phyloP scores from a whole-genome alignment of 2,113 vertebrate species.

The Prunella fulvescens region DNA sequence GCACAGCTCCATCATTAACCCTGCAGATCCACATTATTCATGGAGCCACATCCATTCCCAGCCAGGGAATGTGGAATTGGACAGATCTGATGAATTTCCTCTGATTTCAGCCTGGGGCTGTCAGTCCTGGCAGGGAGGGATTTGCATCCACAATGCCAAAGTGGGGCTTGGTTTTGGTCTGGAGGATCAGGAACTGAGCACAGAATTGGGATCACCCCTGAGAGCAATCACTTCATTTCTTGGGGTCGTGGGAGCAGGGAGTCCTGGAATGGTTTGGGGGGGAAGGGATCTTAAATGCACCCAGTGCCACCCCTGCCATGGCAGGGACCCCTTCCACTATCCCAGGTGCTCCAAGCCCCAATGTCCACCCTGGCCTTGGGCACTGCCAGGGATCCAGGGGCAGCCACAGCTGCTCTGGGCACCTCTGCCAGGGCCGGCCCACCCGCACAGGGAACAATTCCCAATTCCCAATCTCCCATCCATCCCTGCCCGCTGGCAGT shows the following conservation, averaged over 20 bases:
- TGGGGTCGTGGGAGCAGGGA: not conserved
- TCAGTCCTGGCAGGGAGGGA: not conserved
- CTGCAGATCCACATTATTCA: not conserved
- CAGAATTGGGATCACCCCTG: not conserved
- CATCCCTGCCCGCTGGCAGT: fast-evolving
- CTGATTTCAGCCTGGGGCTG: not conserved
- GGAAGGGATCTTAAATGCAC: fast-evolving
- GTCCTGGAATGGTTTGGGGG: not conserved
- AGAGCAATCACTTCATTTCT: not conserved
- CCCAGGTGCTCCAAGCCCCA: not conserved
- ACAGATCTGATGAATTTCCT: not conserved
- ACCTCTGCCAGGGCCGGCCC: not conserved
- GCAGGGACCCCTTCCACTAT: not conserved
- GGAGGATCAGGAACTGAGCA: not conserved
- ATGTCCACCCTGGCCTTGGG: fast-evolving
- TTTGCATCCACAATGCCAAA: not conserved
- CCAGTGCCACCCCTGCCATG: not conserved
- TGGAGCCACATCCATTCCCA: not conserved
- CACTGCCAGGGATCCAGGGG: not conserved
- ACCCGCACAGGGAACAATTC: not conserved
- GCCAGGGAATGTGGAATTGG: not conserved
- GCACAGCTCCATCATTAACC: not conserved
- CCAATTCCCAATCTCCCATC: not conserved
- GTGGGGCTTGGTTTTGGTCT: not conserved
- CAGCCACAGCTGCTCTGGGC: not conserved